These are phyloP conservation scores for Thumatha senex DNA, from an alignment of 2,888 invertebrate species.

Conservation along the genomic window DNA sequence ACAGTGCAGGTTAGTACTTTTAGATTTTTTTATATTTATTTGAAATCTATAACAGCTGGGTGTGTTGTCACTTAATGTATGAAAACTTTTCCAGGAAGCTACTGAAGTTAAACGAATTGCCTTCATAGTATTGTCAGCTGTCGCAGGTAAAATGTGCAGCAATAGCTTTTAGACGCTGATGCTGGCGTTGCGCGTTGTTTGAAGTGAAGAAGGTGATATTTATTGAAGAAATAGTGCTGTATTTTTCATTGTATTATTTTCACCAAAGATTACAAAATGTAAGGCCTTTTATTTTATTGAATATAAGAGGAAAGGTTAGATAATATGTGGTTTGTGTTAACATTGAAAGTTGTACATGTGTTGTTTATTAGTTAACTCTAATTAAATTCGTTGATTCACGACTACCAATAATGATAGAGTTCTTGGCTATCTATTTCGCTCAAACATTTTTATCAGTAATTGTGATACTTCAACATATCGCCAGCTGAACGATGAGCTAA, in stretches of 20 bases:
- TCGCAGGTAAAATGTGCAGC: slow-evolving; percentile 18
- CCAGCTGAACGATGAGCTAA: no score
- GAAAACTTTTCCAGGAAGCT: slow-evolving; percentile 48
- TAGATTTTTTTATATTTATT: background rate
- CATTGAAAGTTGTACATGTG: background rate
- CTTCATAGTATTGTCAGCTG: slow-evolving; percentile 39
- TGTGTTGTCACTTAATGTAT: no score
- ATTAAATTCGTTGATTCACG: no score
- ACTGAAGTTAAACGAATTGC: slow-evolving; percentile 47
- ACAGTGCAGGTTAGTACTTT: slow-evolving; percentile 82
- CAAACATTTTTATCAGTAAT: no score
- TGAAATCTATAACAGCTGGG: background rate
- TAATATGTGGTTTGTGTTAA: slow-evolving; percentile 2
- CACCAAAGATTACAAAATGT: slow-evolving; percentile 30
- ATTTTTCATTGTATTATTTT: slow-evolving; percentile 6
- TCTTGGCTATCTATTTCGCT: no score
- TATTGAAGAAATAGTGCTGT: slow-evolving; percentile 1
- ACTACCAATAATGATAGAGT: no score
- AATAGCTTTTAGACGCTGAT: slow-evolving; percentile 15
- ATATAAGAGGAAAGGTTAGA: background rate
- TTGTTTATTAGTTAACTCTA: background rate
- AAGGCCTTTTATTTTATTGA: slow-evolving; percentile 9
- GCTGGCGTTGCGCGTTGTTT: slow-evolving; percentile 8
- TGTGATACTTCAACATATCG: no score
- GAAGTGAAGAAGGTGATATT: background rate